These are phyloP conservation scores for Xylocampa areola DNA, from an alignment of 2,888 invertebrate species.

Conservation along the genomic window DNA sequence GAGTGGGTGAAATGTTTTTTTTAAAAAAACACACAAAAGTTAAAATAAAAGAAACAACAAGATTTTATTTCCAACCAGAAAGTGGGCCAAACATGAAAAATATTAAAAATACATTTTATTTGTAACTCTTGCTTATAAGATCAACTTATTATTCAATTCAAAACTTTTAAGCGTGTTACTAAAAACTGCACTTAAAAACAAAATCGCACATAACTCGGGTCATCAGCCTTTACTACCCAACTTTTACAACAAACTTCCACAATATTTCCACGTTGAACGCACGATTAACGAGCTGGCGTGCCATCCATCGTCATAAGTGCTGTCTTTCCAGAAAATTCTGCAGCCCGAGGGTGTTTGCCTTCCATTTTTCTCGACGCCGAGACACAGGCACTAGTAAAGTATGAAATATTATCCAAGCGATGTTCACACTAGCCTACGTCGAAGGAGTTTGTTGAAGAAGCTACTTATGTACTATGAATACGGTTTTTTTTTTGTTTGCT, in stretches of 20 bases:
- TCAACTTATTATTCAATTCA: too few relatives aligned
- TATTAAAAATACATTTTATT: too few relatives aligned
- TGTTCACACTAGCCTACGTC: conserved; percentile 38
- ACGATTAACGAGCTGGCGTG: conserved; percentile 37
- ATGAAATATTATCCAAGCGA: conserved; percentile 52
- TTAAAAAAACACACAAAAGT: too few relatives aligned
- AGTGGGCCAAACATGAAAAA: too few relatives aligned
- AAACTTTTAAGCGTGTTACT: too few relatives aligned
- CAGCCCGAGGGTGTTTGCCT: conserved; percentile 48
- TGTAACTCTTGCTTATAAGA: too few relatives aligned
- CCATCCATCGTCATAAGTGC: conserved; percentile 51
- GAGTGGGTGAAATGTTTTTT: too few relatives aligned
- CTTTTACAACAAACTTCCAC: conserved; percentile 21
- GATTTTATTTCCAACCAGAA: too few relatives aligned
- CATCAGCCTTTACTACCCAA: not conserved
- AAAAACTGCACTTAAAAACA: too few relatives aligned
- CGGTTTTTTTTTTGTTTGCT: conserved; percentile 11
- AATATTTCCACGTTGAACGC: conserved; percentile 26
- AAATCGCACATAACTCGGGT: too few relatives aligned
- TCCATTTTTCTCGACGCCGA: conserved; percentile 47
- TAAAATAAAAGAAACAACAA: too few relatives aligned
- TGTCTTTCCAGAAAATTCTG: conserved; percentile 31
- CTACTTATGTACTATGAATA: conserved; percentile 29
- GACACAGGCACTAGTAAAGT: conserved; percentile 34
- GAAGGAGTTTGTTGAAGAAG: conserved; percentile 26